phyloP scores from a whole-genome alignment of 1,140 invertebrate genomes.

The Agrypnia vestita region DNA sequence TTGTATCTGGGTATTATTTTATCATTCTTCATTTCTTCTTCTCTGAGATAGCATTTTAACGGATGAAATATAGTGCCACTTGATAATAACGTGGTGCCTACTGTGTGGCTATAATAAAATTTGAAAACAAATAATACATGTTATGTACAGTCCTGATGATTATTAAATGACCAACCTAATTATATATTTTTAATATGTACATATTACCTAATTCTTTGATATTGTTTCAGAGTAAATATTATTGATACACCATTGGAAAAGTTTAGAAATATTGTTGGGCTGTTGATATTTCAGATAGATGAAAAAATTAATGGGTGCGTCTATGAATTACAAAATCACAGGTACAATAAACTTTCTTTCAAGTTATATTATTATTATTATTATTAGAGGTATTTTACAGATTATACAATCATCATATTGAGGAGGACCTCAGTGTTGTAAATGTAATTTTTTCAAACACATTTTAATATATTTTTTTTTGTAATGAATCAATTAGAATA shows the following conservation, averaged over 20 bases:
- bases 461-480: too few species aligned
- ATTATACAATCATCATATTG: too few species aligned
- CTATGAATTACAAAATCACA: slow-evolving; percentile 27
- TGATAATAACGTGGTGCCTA: too few species aligned
- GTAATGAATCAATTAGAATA: too few species aligned
- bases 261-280: slow-evolving; percentile 64
- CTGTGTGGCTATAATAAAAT: too few species aligned
- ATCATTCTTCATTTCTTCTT: too few species aligned
- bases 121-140: background rate
- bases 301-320: slow-evolving; percentile 21
- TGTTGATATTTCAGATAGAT: slow-evolving; percentile 22
- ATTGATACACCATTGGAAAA: slow-evolving; percentile 65
- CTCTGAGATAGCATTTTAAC: too few species aligned
- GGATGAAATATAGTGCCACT: too few species aligned
- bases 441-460: slow-evolving; percentile 3
- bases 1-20: too few species aligned
- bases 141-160: background rate
- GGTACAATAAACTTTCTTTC: slow-evolving; percentile 19
- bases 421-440: background rate
- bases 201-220: background rate
- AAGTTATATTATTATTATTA: background rate
- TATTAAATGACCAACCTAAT: background rate
- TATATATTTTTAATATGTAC: background rate
- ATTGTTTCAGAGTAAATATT: slow-evolving; percentile 64
- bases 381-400: too few species aligned